Percentiles rank a stretch among this genome's conserved stretches.
Conservation (phyloP, 1,140 invertebrate species). For the Bombyx mandarina region DNA sequence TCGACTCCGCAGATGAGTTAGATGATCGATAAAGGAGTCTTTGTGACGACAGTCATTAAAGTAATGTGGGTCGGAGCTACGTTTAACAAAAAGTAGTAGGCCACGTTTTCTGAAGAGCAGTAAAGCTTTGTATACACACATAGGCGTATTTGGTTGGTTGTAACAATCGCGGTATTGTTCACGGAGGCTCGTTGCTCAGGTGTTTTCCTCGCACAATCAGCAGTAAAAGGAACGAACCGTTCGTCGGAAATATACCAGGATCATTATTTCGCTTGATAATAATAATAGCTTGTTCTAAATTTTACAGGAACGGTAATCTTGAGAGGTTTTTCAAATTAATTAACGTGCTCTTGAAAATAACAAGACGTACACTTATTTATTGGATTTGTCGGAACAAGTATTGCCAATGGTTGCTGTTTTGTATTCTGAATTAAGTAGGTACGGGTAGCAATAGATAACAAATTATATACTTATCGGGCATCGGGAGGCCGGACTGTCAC, state of each 20-base stretch:
- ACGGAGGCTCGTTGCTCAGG: constrained; percentile 29
- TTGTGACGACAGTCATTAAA: constrained; percentile 1
- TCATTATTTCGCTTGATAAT: constrained; percentile 14
- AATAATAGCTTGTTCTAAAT: constrained; percentile 13
- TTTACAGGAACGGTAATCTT: constrained; percentile 2
- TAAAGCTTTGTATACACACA: neutral
- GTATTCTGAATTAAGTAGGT: too few relatives aligned
- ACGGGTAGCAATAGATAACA: too few relatives aligned
- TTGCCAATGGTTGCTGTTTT: too few relatives aligned
- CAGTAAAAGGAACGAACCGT: constrained; percentile 51
- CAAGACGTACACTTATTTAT: too few relatives aligned
- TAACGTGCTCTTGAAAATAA: neutral
- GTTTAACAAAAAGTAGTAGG: constrained; percentile 1
- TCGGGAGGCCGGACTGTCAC: too few relatives aligned
- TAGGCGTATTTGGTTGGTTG: constrained; percentile 1
- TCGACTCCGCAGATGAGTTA: constrained; percentile 24
- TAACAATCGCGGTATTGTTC: constrained; percentile 17
- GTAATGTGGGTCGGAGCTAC: constrained; percentile 6
- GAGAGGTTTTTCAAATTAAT: neutral
- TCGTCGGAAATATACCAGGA: constrained; percentile 15
- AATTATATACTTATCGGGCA: too few relatives aligned
- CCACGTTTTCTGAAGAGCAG: neutral
- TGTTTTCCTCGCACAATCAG: constrained; percentile 50
- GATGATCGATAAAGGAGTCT: constrained; percentile 16
- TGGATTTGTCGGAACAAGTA: too few relatives aligned